phyloP scores from a whole-genome alignment of 2,797 vertebrate genomes.

The Loriculus beryllinus region DNA sequence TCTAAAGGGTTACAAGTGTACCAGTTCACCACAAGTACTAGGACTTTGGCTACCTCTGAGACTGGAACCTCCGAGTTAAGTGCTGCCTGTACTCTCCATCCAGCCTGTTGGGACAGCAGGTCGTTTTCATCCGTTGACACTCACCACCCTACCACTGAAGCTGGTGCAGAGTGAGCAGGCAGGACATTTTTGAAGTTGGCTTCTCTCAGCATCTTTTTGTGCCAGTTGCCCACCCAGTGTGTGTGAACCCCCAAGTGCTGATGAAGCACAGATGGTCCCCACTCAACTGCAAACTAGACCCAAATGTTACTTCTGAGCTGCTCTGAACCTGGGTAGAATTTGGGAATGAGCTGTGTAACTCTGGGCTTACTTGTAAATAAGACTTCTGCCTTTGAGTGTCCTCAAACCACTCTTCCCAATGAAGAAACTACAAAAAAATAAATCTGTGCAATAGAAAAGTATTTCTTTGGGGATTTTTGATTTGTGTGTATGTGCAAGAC shows the following conservation, averaged over 20 bases:
- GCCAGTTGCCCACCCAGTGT: rapidly evolving
- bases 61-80: neutral
- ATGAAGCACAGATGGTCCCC: rapidly evolving
- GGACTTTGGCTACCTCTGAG: neutral
- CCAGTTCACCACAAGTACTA: neutral
- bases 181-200: neutral
- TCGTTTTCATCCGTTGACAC: rapidly evolving
- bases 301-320: neutral
- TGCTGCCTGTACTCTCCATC: neutral
- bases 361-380: neutral
- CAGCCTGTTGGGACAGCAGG: neutral
- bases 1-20: neutral
- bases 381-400: neutral
- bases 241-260: rapidly evolving
- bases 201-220: neutral
- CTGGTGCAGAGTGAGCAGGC: neutral
- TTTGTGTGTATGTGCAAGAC: neutral
- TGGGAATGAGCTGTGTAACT: neutral
- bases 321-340: neutral
- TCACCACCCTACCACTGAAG: neutral
- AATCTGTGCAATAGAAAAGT: neutral
- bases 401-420: neutral
- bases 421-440: neutral
- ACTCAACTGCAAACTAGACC: neutral
- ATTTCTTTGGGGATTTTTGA: neutral